Evolutionary conservation across 64 coral and sea anemone genomes (phyloP).

Genomic region (Trachythela sp.): DNA sequence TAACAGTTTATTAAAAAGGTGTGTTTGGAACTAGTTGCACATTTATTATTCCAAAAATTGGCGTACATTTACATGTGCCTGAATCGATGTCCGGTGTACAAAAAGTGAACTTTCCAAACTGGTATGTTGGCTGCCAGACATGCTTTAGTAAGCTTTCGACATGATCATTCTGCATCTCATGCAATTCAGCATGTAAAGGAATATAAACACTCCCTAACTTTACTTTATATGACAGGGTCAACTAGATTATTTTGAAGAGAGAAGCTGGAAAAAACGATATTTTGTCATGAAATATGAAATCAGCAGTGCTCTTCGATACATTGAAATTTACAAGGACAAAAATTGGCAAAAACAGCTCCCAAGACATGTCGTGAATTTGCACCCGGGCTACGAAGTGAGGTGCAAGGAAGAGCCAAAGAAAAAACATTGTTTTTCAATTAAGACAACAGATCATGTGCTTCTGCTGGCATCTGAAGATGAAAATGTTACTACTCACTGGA

Average conservation of each 20-base stretch:
- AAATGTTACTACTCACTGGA: conserved; percentile 78
- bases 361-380: conserved; percentile 73
- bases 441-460: conserved; percentile 79
- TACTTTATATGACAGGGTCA: background rate
- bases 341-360: conserved; percentile 68
- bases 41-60: no score
- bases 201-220: background rate
- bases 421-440: conserved; percentile 78
- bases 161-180: background rate
- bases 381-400: conserved; percentile 72
- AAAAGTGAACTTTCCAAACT: no score
- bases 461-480: conserved; percentile 66
- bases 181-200: background rate
- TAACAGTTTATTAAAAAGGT: no score
- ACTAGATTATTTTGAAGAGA: conserved; percentile 31
- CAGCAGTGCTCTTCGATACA: conserved; percentile 66
- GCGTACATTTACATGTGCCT: no score
- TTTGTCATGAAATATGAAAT: conserved; percentile 88
- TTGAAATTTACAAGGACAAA: conserved; percentile 76
- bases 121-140: no score
- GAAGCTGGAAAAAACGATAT: conserved; percentile 85
- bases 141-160: no score
- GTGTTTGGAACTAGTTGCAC: no score
- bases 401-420: conserved; percentile 58
- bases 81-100: no score